These are phyloP conservation scores for Ceratitis capitata DNA, from an alignment of 1,140 invertebrate genomes.

Conservation along the genomic window DNA sequence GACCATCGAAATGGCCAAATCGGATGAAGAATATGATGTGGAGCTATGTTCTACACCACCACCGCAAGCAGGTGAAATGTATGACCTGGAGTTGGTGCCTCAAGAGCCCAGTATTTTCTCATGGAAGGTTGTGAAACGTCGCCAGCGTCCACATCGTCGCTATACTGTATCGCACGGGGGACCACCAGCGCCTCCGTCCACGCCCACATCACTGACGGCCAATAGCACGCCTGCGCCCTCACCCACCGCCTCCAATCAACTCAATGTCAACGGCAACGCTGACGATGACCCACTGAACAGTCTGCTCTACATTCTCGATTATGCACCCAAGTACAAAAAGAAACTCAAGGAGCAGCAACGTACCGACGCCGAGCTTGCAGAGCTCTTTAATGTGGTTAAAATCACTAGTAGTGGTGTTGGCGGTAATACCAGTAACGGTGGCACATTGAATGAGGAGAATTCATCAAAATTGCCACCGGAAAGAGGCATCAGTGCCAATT, in stretches of 20 bases:
- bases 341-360: slow-evolving; percentile 60
- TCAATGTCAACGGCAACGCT: slow-evolving; percentile 45
- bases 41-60: slow-evolving; percentile 41
- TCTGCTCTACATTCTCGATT: slow-evolving; percentile 60
- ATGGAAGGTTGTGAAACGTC: slow-evolving; percentile 42
- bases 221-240: slow-evolving; percentile 39
- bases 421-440: slow-evolving; percentile 33
- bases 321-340: slow-evolving; percentile 59
- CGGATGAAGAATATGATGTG: slow-evolving; percentile 43
- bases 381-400: slow-evolving; percentile 60
- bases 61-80: slow-evolving; percentile 29
- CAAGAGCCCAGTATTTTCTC: slow-evolving; percentile 39
- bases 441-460: slow-evolving; percentile 42
- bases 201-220: slow-evolving; percentile 54
- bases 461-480: slow-evolving; percentile 49
- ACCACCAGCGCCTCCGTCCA: slow-evolving; percentile 61
- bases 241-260: slow-evolving; percentile 39
- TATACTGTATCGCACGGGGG: slow-evolving; percentile 61
- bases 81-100: slow-evolving; percentile 31
- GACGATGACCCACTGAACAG: slow-evolving; percentile 49
- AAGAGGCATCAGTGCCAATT: slow-evolving; percentile 56
- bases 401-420: slow-evolving; percentile 48
- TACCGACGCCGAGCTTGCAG: slow-evolving; percentile 58
- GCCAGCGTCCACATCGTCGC: slow-evolving; percentile 53
- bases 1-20: slow-evolving; percentile 48